phyloP scores from a whole-genome alignment of 2,888 invertebrate genomes.

The Brachyptera risi region DNA sequence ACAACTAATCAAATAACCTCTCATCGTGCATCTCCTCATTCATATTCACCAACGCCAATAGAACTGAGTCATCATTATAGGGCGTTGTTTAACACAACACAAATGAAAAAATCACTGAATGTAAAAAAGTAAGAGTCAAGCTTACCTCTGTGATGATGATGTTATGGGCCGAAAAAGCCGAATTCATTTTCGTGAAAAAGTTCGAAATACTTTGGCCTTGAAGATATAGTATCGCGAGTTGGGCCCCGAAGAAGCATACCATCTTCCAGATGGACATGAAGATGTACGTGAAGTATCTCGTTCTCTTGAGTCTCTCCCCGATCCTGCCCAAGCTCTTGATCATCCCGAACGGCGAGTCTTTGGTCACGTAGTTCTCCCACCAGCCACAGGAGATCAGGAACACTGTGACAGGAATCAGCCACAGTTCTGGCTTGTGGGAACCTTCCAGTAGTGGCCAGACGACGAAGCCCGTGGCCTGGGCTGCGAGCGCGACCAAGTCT shows the following conservation, averaged over 20 bases:
- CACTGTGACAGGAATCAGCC: slow-evolving; percentile 60
- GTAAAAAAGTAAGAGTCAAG: background rate
- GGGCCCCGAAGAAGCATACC: slow-evolving; percentile 61
- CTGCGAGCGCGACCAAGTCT: slow-evolving; percentile 57
- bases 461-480: slow-evolving; percentile 63
- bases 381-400: slow-evolving; percentile 70
- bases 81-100: too few relatives aligned
- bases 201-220: slow-evolving; percentile 38
- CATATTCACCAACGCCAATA: too few relatives aligned
- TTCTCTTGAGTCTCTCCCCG: slow-evolving; percentile 56
- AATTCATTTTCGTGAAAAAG: slow-evolving; percentile 38
- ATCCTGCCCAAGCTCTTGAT: slow-evolving; percentile 47
- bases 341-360: slow-evolving; percentile 37
- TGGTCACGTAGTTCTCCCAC: slow-evolving; percentile 74
- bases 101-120: background rate
- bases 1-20: too few relatives aligned
- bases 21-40: too few relatives aligned
- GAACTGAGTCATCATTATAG: too few relatives aligned
- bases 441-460: slow-evolving; percentile 61
- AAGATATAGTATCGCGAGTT: slow-evolving; percentile 54
- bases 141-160: slow-evolving; percentile 38
- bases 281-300: slow-evolving; percentile 66
- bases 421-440: slow-evolving; percentile 45
- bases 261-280: slow-evolving; percentile 74
- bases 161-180: slow-evolving; percentile 37